Percentiles rank a stretch among this genome's conserved stretches.
These are phyloP conservation scores for Homarus gammarus DNA, from an alignment of 2,888 invertebrate genomes.

Conservation along the genomic window DNA sequence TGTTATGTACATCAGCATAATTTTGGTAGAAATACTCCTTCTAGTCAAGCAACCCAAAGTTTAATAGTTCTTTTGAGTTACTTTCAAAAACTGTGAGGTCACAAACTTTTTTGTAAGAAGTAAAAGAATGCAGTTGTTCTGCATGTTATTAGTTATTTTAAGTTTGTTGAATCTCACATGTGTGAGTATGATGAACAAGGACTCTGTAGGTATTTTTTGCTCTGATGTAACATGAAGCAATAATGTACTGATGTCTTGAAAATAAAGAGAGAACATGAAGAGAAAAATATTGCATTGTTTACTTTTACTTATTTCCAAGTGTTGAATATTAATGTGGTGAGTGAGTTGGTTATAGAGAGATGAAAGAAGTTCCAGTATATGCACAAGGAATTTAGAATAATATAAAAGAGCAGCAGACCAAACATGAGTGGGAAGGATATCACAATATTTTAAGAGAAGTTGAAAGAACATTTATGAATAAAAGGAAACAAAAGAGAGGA, in stretches of 20 bases:
- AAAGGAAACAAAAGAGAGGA: too few species aligned
- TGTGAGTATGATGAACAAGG: conserved; percentile 47
- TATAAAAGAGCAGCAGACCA: too few species aligned
- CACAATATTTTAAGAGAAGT: too few species aligned
- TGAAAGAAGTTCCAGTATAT: too few species aligned
- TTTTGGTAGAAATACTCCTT: conserved; percentile 64
- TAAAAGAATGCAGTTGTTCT: conserved; percentile 43
- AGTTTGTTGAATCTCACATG: conserved; percentile 54
- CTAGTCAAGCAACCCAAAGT: conserved; percentile 71
- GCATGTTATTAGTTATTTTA: conserved; percentile 13
- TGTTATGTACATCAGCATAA: conserved; percentile 39
- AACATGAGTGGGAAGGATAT: too few species aligned
- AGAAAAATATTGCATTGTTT: conserved; percentile 11
- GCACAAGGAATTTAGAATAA: too few species aligned
- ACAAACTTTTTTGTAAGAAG: conserved; percentile 46
- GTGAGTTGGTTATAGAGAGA: too few species aligned
- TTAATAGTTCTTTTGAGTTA: conserved; percentile 38
- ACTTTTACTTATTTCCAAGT: too few species aligned
- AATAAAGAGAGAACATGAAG: conserved; percentile 71
- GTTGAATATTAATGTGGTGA: too few species aligned
- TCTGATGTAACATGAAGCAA: conserved; percentile 57
- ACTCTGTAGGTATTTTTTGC: conserved; percentile 40
- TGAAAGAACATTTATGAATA: too few species aligned
- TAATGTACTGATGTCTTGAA: conserved; percentile 63
- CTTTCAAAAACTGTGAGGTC: conserved; percentile 48